Percentiles rank a stretch among this genome's conserved stretches.
Conservation (phyloP, 2,113 vertebrate species). For the Nothoprocta perdicaria region DNA sequence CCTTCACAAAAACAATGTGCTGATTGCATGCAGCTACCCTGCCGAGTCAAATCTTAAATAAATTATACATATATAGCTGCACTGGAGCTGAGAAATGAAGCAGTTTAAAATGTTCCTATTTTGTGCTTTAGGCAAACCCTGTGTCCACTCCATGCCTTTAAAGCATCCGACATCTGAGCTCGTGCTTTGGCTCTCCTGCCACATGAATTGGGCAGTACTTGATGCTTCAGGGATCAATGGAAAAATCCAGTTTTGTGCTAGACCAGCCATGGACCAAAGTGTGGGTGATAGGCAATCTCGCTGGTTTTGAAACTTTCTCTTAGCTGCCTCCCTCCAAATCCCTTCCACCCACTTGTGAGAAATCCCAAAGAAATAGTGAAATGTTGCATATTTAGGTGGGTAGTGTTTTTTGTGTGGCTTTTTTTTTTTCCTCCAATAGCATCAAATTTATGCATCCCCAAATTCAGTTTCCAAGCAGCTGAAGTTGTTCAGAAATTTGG, state of each 20-base stretch:
- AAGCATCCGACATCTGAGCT: background rate
- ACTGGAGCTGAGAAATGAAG: slow-evolving; percentile 40
- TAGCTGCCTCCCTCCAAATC: background rate
- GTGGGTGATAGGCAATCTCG: background rate
- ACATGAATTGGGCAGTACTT: background rate
- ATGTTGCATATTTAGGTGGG: background rate
- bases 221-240: background rate
- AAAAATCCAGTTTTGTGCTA: slow-evolving; percentile 1
- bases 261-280: background rate
- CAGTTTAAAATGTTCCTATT: slow-evolving; percentile 41
- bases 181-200: background rate
- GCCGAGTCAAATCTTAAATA: slow-evolving; percentile 67
- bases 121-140: slow-evolving; percentile 40
- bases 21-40: slow-evolving; percentile 65
- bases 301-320: slow-evolving; percentile 2
- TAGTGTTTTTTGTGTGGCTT: background rate
- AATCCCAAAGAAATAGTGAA: slow-evolving; percentile 13
- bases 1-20: slow-evolving; percentile 60
- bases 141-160: background rate
- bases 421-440: background rate
- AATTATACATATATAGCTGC: slow-evolving; percentile 61
- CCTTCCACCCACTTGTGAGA: slow-evolving; percentile 21
- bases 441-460: background rate
- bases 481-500: slow-evolving; percentile 46
- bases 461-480: slow-evolving; percentile 36